These are phyloP conservation scores for Mycteria americana DNA, from an alignment of 2,797 vertebrate species.

Conservation along the genomic window DNA sequence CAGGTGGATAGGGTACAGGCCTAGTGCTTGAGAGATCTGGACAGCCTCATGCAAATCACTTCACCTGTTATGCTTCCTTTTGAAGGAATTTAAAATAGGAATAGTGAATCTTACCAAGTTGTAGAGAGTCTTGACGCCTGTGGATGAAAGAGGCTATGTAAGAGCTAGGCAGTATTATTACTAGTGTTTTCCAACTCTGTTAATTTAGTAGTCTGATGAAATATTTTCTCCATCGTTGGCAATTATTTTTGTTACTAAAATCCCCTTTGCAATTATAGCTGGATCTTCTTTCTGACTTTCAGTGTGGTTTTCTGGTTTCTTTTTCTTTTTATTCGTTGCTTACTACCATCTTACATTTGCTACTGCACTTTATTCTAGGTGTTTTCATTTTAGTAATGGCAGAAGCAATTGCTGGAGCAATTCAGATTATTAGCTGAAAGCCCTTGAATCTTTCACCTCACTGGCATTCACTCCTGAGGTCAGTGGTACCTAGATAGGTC, in stretches of 20 bases:
- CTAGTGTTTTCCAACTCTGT: background rate
- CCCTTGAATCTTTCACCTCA: background rate
- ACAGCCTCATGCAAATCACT: background rate
- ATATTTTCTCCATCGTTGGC: background rate
- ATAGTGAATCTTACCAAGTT: background rate
- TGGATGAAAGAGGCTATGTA: background rate
- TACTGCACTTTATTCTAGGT: background rate
- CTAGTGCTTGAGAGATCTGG: background rate
- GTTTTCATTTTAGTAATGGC: background rate
- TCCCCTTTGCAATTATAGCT: background rate
- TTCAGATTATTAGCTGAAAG: background rate
- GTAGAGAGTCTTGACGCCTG: background rate
- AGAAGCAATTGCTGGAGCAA: background rate
- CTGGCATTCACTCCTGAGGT: background rate
- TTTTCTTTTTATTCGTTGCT: background rate
- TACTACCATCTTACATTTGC: background rate
- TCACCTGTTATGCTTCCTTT: background rate
- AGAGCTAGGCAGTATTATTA: background rate
- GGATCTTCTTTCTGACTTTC: background rate
- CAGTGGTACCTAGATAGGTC: background rate
- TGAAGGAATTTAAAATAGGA: background rate
- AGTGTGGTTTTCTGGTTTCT: background rate
- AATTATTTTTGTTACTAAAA: constrained; percentile 5
- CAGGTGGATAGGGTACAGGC: background rate
- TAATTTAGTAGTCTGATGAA: constrained; percentile 10